A percentile compares a stretch with the other conserved stretches of the same genome.
These are phyloP conservation scores for Brachionus asplanchnoidis DNA, from an alignment of 1,140 invertebrate genomes.

Conservation along the genomic window DNA sequence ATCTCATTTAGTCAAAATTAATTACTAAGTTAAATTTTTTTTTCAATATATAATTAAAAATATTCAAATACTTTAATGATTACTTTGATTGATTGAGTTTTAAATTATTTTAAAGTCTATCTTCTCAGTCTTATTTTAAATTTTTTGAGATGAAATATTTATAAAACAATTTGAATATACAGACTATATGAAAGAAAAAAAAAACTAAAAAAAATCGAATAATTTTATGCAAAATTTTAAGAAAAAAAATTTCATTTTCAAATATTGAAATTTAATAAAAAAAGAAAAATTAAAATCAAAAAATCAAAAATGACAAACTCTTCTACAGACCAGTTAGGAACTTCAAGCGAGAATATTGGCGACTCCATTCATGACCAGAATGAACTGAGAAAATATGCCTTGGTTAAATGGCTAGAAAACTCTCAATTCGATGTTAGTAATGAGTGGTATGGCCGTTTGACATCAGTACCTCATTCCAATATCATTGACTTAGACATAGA, in stretches of 20 bases:
- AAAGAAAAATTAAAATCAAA: not conserved
- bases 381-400: not conserved
- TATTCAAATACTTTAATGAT: no score
- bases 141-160: not conserved
- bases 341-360: not conserved
- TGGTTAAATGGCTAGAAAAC: slow-evolving; percentile 40
- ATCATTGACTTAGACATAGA: slow-evolving; percentile 31
- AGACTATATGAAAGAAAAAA: not conserved
- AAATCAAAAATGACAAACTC: not conserved
- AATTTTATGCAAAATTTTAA: not conserved
- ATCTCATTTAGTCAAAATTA: no score
- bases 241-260: not conserved
- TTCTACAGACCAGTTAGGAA: not conserved
- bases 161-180: not conserved
- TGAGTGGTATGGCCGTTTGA: slow-evolving; percentile 35
- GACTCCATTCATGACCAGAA: not conserved
- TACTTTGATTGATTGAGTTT: no score
- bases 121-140: not conserved
- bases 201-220: not conserved
- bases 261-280: not conserved
- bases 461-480: slow-evolving; percentile 30
- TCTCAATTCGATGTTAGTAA: slow-evolving; percentile 35
- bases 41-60: no score
- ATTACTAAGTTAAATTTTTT: no score
- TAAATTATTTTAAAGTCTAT: no score